A percentile compares a stretch with the other conserved stretches of the same genome.
Evolutionary conservation across 2,888 invertebrate species (phyloP).

Genomic region (Sesamia inferens): DNA sequence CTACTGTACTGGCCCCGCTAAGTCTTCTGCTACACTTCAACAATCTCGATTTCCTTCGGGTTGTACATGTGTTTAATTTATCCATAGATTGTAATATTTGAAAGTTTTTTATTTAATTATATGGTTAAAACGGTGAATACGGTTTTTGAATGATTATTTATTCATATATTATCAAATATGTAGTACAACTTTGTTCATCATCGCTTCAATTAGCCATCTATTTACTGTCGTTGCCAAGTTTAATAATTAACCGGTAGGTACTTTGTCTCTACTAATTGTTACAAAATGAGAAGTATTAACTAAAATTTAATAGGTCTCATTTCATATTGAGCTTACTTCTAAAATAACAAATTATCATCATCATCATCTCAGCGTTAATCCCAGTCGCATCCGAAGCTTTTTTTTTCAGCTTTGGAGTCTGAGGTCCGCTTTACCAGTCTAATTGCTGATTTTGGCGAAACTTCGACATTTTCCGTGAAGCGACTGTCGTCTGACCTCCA

Average conservation of each 20-base stretch:
- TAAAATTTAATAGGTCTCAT: not conserved
- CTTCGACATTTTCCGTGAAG: too few species aligned
- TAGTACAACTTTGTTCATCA: not conserved
- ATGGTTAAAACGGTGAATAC: too few species aligned
- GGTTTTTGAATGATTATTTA: not conserved
- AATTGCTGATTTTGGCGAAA: too few species aligned
- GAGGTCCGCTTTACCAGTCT: too few species aligned
- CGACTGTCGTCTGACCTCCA: too few species aligned
- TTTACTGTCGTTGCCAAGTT: not conserved
- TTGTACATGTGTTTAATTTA: slow-evolving; percentile 10
- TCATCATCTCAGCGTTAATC: too few species aligned
- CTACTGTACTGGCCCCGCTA: slow-evolving; percentile 35
- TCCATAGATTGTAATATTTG: not conserved
- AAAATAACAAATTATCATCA: too few species aligned
- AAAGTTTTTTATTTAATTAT: not conserved
- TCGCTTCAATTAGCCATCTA: not conserved
- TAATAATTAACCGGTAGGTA: too few species aligned
- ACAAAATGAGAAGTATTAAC: not conserved
- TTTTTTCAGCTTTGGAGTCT: too few species aligned
- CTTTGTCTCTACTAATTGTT: not conserved
- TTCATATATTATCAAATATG: not conserved
- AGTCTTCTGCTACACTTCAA: slow-evolving; percentile 44
- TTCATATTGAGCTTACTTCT: too few species aligned
- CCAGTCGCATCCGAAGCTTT: too few species aligned
- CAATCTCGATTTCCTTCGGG: slow-evolving; percentile 13